A percentile compares a stretch with the other conserved stretches of the same genome.
Evolutionary conservation across 2,113 vertebrate species (phyloP).

Genomic region (Myodes glareolus): DNA sequence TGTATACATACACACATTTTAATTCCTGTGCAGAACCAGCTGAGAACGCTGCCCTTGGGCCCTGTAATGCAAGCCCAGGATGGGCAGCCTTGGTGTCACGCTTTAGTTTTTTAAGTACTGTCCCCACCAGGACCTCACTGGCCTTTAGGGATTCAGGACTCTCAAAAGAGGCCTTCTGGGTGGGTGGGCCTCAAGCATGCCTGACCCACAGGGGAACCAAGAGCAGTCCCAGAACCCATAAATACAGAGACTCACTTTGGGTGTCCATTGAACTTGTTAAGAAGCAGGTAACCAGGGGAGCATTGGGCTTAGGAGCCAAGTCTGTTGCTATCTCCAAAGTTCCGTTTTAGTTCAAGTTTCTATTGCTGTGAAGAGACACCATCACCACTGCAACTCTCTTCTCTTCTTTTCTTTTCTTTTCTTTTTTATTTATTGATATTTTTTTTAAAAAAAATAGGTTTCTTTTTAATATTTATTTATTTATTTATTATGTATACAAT

Average conservation of each 20-base stretch:
- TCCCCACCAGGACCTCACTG: no score
- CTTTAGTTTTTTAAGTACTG: not conserved
- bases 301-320: not conserved
- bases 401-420: no score
- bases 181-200: not conserved
- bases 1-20: not conserved
- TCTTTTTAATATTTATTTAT: no score
- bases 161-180: not conserved
- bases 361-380: not conserved
- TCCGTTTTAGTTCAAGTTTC: not conserved
- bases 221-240: not conserved
- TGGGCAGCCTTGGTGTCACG: not conserved
- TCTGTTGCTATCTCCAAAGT: not conserved
- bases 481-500: no score
- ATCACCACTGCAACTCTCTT: not conserved
- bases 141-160: not conserved
- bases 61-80: not conserved
- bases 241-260: not conserved
- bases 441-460: no score
- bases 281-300: not conserved
- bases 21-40: not conserved
- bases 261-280: not conserved
- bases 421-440: no score
- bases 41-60: not conserved
- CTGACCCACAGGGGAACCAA: not conserved